Evolutionary conservation across 2,888 invertebrate genomes (phyloP).

Genomic region (Cistogaster globosa): DNA sequence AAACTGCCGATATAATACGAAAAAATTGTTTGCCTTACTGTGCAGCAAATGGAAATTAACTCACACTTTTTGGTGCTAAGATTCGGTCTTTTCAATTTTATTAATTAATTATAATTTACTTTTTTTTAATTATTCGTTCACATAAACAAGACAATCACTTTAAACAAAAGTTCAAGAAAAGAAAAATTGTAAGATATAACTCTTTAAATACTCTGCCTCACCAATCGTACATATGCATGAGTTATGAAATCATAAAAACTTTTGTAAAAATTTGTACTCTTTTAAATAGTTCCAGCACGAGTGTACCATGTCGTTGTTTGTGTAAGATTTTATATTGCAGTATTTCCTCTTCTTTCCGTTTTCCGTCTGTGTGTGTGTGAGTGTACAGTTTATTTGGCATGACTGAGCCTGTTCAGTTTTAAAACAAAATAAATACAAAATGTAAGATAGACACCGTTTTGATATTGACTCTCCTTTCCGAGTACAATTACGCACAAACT

Average conservation of each 20-base stretch:
- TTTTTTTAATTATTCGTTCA: no score
- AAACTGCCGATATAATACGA: no score
- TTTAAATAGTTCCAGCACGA: constrained; percentile 1
- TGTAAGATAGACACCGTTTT: constrained; percentile 14
- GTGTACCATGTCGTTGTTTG: constrained; percentile 3
- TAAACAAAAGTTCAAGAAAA: no score
- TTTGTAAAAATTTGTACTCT: constrained; percentile 17
- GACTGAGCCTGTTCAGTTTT: constrained; percentile 57
- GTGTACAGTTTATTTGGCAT: constrained; percentile 51
- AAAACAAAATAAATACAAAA: constrained; percentile 27
- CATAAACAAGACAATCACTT: no score
- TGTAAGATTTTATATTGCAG: constrained; percentile 45
- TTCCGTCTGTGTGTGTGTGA: constrained; percentile 36
- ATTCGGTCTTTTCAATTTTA: no score
- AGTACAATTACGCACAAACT: constrained; percentile 53
- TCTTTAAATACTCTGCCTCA: no score
- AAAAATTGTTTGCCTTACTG: no score
- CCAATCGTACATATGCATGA: background rate
- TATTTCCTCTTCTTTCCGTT: constrained; percentile 68
- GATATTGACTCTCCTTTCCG: constrained; percentile 39
- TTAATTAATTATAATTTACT: no score
- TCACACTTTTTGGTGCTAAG: no score
- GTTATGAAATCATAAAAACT: background rate
- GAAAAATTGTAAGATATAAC: no score
- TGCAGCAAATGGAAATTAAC: no score